Percentiles rank a stretch among this genome's conserved stretches.
These are phyloP conservation scores for Spea hammondii DNA, from an alignment of 2,797 vertebrate species.

Conservation along the genomic window DNA sequence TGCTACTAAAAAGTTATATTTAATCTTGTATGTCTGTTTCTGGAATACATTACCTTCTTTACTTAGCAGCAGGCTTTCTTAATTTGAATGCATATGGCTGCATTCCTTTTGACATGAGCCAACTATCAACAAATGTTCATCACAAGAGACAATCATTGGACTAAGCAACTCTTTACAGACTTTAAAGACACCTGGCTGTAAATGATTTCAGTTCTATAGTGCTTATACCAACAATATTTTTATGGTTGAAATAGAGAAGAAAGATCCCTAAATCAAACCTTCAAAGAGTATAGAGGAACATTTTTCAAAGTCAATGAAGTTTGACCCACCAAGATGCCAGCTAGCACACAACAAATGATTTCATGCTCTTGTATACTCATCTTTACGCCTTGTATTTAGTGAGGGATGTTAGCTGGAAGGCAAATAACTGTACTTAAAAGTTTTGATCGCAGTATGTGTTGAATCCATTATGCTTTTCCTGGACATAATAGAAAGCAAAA, in stretches of 20 bases:
- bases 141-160: background rate
- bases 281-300: slow-evolving; percentile 7
- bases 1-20: too few relatives aligned
- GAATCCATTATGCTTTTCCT: slow-evolving; percentile 32
- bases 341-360: slow-evolving; percentile 29
- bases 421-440: slow-evolving; percentile 1
- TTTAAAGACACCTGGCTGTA: too few relatives aligned
- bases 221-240: background rate
- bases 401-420: background rate
- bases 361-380: slow-evolving; percentile 28
- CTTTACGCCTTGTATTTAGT: slow-evolving; percentile 9
- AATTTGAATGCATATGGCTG: background rate
- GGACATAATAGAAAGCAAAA: slow-evolving; percentile 11
- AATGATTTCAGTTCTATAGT: too few relatives aligned
- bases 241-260: slow-evolving; percentile 17
- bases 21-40: too few relatives aligned
- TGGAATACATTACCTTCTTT: too few relatives aligned
- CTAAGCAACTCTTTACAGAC: background rate
- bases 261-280: slow-evolving; percentile 29
- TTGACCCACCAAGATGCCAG: slow-evolving; percentile 32
- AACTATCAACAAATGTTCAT: background rate
- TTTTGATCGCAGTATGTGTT: slow-evolving; percentile 41
- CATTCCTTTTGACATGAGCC: background rate
- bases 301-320: slow-evolving; percentile 40
- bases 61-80: background rate